Evolutionary conservation across 2,888 invertebrate species (phyloP).

Genomic region (Augochlorella aurata): DNA sequence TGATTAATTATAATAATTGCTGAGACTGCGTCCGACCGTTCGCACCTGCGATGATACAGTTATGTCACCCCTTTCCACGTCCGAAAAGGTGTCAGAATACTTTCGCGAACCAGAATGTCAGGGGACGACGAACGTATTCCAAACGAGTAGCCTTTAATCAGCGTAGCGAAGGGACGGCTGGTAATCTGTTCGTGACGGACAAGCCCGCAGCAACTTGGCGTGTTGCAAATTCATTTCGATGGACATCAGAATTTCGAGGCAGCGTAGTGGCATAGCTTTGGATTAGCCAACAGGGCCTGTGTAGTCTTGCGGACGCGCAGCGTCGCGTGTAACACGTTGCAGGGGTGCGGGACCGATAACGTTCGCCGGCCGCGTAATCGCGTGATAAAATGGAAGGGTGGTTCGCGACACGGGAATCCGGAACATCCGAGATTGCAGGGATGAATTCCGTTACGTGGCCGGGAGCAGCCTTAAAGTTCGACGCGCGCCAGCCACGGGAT

Average conservation of each 20-base stretch:
- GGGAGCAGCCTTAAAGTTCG: constrained; percentile 21
- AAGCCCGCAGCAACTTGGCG: not conserved
- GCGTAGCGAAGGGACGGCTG: not conserved
- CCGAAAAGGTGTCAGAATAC: too few relatives aligned
- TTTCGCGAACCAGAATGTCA: too few relatives aligned
- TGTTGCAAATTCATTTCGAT: constrained; percentile 4
- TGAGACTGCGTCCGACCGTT: too few relatives aligned
- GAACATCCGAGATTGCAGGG: constrained; percentile 11
- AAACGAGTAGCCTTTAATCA: not conserved
- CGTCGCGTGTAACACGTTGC: not conserved
- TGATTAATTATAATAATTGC: too few relatives aligned
- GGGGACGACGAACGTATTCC: too few relatives aligned
- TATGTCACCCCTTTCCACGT: too few relatives aligned
- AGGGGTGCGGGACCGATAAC: not conserved
- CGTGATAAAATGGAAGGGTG: constrained; percentile 13
- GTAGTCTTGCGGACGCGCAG: not conserved
- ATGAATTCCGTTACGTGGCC: constrained; percentile 17
- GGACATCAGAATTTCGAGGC: not conserved
- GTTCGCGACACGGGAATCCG: not conserved
- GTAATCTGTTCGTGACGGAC: not conserved
- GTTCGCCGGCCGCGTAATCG: not conserved
- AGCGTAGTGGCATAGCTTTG: not conserved
- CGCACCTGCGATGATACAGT: too few relatives aligned
- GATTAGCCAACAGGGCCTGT: not conserved
- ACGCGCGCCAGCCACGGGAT: constrained; percentile 20